These are phyloP conservation scores for Corythoichthys intestinalis DNA, from an alignment of 2,113 vertebrate genomes.

Conservation along the genomic window DNA sequence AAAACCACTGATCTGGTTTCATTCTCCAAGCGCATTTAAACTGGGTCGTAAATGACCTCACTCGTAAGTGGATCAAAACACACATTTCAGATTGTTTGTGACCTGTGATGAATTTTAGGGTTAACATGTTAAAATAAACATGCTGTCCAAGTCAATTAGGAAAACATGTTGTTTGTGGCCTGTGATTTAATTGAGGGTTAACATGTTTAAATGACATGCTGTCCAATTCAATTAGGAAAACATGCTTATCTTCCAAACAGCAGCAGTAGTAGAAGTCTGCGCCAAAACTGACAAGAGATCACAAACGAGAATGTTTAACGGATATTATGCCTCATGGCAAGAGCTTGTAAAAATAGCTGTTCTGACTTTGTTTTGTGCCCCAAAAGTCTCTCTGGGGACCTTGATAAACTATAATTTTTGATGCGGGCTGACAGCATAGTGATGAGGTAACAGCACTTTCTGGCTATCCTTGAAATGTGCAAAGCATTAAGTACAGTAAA, in stretches of 20 bases:
- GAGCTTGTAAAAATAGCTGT: neutral
- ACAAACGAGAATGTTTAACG: neutral
- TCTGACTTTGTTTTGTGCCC: constrained; percentile 21
- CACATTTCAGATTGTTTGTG: constrained; percentile 42
- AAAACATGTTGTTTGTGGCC: constrained; percentile 18
- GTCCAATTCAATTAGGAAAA: constrained; percentile 42
- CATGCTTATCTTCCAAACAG: constrained; percentile 5
- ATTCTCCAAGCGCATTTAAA: constrained; percentile 52
- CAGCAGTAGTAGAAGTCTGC: neutral
- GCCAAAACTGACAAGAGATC: constrained; percentile 3
- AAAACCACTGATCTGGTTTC: constrained; percentile 55
- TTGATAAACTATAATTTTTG: constrained; percentile 43
- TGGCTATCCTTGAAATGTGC: constrained; percentile 14
- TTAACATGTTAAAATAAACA: constrained; percentile 45
- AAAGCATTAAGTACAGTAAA: no score
- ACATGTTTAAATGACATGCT: constrained; percentile 40
- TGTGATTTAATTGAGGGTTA: constrained; percentile 18
- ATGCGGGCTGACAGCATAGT: constrained; percentile 51
- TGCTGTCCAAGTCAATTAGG: constrained; percentile 38
- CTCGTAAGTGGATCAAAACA: constrained; percentile 44
- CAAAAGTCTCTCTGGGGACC: constrained; percentile 45
- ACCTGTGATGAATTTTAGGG: constrained; percentile 33
- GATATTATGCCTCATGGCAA: neutral
- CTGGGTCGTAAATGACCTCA: constrained; percentile 28
- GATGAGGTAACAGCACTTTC: constrained; percentile 48